Evolutionary conservation across 2,888 invertebrate species (phyloP), one percentile per base, ranked within the genome.

Genomic region (Drepana falcataria): DNA sequence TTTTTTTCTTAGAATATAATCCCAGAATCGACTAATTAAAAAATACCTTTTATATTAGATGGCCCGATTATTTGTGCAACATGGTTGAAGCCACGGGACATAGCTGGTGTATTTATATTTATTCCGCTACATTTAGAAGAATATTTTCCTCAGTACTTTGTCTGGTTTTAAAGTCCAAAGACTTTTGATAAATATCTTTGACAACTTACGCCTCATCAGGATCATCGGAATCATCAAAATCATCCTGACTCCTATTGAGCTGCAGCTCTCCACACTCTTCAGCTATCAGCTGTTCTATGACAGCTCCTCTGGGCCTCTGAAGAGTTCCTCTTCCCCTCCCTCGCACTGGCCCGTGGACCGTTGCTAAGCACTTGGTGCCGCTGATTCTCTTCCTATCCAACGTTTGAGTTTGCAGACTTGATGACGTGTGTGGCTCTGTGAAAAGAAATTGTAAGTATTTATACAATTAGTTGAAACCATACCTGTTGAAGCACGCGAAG

Each of bases 201-300:
- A 48, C 0, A 33, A 73, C 81, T 83, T 63, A 91, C 91, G 77
- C 75, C 69, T 91, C 91, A 63, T 93, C 93, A 62, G 89, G 90
- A 66, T 94, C 94, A 58, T 93, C 93, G 1, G 91, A 91, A 64
- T 93, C 94, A 35, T 93, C 93, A 0, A 92, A 73, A 48, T 93
- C 93, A 37, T 93, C 93, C 55, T 92, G 85, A 63, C 91, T 84
- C 48, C 88, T 81, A 49, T 82, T 83, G 59, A 90, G 74, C 34
- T 87, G 77, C 34, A 87, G 66, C 52, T 89, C 87, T 0, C 90
- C 90, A 51, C 90, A 91, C 60, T 90, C 87, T 51, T 89, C 89
- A 51, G 90, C 89, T 35, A 92, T 89, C 7, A 91, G 74, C 64
- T 90, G 83, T 59, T 90, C 87, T 67, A 92, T 83, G 61, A 84